phyloP scores from a whole-genome alignment of 2,113 vertebrate genomes.

The Colistium nudipinnis region DNA sequence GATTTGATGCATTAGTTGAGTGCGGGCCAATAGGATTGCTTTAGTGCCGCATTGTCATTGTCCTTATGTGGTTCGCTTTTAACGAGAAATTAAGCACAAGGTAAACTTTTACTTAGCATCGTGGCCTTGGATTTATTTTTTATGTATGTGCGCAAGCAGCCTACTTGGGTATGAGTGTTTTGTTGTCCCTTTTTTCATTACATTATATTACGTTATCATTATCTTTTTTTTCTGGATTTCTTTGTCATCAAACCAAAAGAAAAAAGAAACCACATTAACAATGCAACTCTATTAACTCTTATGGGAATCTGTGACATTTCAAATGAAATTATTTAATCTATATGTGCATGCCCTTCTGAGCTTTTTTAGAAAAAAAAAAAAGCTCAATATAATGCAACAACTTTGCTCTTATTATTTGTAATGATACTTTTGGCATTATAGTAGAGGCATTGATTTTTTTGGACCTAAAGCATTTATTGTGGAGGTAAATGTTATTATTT shows the following conservation, averaged over 20 bases:
- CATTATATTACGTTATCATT: constrained; percentile 37
- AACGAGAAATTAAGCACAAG: constrained; percentile 46
- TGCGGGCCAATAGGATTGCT: constrained; percentile 19
- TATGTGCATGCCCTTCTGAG: constrained; percentile 74
- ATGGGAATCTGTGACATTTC: constrained; percentile 83
- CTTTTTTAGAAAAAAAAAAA: constrained; percentile 39
- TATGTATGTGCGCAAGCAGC: constrained; percentile 7
- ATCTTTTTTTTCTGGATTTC: constrained; percentile 47
- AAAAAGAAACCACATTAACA: constrained; percentile 68
- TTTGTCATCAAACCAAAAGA: constrained; percentile 39
- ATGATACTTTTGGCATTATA: constrained; percentile 82
- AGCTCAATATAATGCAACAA: constrained; percentile 79
- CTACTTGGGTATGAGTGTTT: constrained; percentile 20
- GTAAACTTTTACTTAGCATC: constrained; percentile 34
- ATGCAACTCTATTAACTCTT: constrained; percentile 76
- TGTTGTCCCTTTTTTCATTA: background rate
- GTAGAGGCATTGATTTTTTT: constrained; percentile 81
- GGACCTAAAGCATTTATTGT: constrained; percentile 81
- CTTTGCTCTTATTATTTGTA: constrained; percentile 83
- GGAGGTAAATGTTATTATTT: constrained; percentile 85
- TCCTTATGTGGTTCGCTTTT: constrained; percentile 34
- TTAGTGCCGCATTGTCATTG: constrained; percentile 33
- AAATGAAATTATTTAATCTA: constrained; percentile 83
- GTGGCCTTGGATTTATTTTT: constrained; percentile 32
- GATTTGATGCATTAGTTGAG: constrained; percentile 36